Conservation (phyloP, 2,113 vertebrate genomes). For the Noturus placidus region DNA sequence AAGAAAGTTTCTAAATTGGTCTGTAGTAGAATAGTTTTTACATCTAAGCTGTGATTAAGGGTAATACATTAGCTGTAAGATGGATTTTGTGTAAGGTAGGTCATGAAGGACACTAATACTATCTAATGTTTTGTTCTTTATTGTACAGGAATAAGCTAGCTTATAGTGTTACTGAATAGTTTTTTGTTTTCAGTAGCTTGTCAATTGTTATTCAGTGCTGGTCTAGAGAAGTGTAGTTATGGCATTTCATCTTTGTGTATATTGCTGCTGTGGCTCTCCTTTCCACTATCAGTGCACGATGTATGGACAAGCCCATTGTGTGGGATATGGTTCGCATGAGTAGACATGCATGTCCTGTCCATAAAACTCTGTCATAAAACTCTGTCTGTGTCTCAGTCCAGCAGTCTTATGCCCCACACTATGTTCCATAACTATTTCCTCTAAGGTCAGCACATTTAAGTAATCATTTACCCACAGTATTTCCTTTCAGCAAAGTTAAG, state of each 20-base stretch:
- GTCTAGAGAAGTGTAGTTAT: conserved; percentile 35
- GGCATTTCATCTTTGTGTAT: conserved; percentile 42
- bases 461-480: neutral
- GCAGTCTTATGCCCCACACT: conserved; percentile 20
- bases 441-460: conserved; percentile 32
- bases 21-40: neutral
- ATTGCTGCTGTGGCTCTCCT: conserved; percentile 30
- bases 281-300: conserved; percentile 48
- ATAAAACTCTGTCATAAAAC: too few relatives aligned
- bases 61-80: neutral
- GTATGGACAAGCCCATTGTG: conserved; percentile 19
- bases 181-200: neutral
- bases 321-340: conserved; percentile 50
- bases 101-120: neutral
- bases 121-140: neutral
- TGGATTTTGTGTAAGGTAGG: neutral
- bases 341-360: conserved; percentile 57
- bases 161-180: neutral
- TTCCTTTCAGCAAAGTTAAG: neutral
- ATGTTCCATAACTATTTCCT: conserved; percentile 14
- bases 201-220: conserved; percentile 1
- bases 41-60: neutral
- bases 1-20: neutral
- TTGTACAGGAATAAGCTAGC: neutral
- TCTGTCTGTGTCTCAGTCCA: conserved; percentile 35